Evolutionary conservation across 2,888 invertebrate species (phyloP), one percentile per base, ranked within the genome.

Genomic region (Eueremaeus valkanovi): DNA sequence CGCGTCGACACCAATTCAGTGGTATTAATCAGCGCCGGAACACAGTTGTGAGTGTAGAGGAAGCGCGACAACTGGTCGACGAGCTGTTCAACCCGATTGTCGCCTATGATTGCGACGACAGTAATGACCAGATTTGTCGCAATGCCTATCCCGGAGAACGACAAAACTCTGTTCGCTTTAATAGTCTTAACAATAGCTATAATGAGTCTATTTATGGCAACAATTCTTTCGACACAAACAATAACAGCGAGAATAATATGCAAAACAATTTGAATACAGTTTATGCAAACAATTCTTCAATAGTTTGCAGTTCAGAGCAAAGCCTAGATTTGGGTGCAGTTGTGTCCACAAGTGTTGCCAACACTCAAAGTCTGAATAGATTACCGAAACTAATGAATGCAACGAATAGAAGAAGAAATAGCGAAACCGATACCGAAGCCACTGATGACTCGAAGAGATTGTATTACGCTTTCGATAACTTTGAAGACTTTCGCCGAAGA

Each of bases 401-500:
- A 3, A 24, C 40, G 21, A 66, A 66, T 36, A 36, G 18, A 16
- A 6, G 6, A 21, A 36, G 40, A 58, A 58, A 58, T 13, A 1
- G 24, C 11, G 66, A 66, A 66, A 66, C 66, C 36, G 29, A 58
- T 13, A 1, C 11, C 11, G 66, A 66, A 66, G 40, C 66, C 36
- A 66, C 36, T 66, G 11, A 40, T 66, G 21, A 73, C 73, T 73
- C 77, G 76, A 13, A 68, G 61, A 68, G 72, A 3, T 16, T 75
- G 5, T 78, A 76, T 55, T 75, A 77, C 18, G 77, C 76, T 33
- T 51, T 78, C 33, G 72, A 77, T 40, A 75, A 73, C 21, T 74
- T 78, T 9, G 78, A 78, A 76, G 78, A 76, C 24, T 49, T 76
- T 24, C 55, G 75, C 31, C 75, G 76, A 55, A 75, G 76, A 31